Conservation (phyloP, 1,140 invertebrate genomes). For the Pectinophora gossypiella region DNA sequence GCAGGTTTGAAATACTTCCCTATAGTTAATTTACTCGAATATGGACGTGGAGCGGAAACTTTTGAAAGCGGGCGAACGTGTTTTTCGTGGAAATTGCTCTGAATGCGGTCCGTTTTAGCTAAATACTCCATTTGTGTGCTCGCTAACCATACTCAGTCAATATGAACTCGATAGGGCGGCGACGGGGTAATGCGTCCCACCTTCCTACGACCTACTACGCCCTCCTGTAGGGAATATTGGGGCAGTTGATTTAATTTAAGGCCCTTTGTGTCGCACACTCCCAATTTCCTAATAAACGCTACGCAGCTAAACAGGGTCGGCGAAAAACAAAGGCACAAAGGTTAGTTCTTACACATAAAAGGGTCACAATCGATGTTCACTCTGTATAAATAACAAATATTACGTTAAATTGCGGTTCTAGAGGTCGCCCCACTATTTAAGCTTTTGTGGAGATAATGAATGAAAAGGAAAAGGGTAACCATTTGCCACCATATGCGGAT, state of each 20-base stretch:
- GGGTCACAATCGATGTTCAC: constrained; percentile 26
- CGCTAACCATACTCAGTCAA: constrained; percentile 13
- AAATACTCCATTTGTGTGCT: neutral
- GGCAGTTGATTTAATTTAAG: constrained; percentile 49
- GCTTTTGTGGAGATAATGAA: constrained; percentile 20
- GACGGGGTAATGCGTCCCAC: neutral
- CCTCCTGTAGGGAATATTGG: constrained; percentile 34
- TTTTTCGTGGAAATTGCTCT: constrained; percentile 17
- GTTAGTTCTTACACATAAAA: constrained; percentile 24
- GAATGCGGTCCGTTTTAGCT: constrained; percentile 2
- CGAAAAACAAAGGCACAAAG: constrained; percentile 34
- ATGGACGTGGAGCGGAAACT: neutral
- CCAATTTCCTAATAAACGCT: constrained; percentile 47
- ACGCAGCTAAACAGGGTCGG: constrained; percentile 24
- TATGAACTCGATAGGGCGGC: constrained; percentile 4
- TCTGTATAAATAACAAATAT: constrained; percentile 27
- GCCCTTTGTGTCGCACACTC: constrained; percentile 43
- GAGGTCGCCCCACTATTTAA: constrained; percentile 11
- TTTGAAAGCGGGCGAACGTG: constrained; percentile 9
- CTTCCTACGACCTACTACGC: constrained; percentile 21
- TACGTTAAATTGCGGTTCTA: constrained; percentile 12
- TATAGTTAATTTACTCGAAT: neutral
- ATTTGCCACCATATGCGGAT: too few species aligned
- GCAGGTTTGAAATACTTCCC: neutral
- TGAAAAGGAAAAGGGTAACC: neutral